Evolutionary conservation across 2,113 vertebrate genomes (phyloP).

Genomic region (Cephalopholis sonnerati): DNA sequence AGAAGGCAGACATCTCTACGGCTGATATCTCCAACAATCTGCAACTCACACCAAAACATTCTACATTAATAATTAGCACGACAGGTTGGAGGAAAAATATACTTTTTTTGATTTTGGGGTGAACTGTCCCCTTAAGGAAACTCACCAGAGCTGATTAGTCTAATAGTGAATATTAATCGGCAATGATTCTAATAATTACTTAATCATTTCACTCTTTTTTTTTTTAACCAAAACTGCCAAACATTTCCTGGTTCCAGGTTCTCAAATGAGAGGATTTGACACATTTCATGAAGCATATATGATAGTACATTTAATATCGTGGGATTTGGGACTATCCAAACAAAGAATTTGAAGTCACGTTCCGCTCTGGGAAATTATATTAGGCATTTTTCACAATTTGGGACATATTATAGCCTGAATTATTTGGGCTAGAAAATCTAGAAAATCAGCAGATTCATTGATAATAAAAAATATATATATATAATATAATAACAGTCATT

Average conservation of each 20-base stretch:
- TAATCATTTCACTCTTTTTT: background rate
- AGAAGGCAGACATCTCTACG: no score
- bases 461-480: background rate
- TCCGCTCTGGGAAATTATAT: background rate
- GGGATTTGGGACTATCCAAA: background rate
- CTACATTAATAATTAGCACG: no score
- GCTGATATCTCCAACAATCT: no score
- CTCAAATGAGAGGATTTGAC: background rate
- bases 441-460: background rate
- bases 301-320: background rate
- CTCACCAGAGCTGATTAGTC: no score
- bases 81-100: no score
- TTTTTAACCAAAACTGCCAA: background rate
- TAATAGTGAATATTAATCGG: no score
- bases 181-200: no score
- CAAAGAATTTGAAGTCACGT: background rate
- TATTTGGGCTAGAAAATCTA: background rate
- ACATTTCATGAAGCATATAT: background rate
- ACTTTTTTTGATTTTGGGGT: no score
- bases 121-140: no score
- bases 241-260: background rate
- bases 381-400: background rate
- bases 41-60: no score
- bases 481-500: background rate
- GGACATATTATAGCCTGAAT: background rate